Evolutionary conservation across 2,888 invertebrate genomes (phyloP), one percentile per base, ranked within the genome.

Genomic region (Pyrocoelia pectoralis): DNA sequence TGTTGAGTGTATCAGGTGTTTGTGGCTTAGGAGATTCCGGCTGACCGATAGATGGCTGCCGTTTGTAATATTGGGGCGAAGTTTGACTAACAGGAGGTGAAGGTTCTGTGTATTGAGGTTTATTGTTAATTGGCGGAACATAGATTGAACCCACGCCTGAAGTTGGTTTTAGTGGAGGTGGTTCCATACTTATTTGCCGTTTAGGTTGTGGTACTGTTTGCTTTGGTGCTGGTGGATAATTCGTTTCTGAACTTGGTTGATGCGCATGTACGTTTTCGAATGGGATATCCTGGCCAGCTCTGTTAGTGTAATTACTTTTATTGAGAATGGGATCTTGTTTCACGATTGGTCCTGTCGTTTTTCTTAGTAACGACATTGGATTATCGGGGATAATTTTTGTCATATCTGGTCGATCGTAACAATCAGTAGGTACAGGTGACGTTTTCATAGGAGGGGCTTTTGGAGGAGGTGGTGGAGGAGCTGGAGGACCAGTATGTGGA

Each of bases 301-400:
- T n/a, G n/a, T 38, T 15, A n/a, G 14, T 33, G 2, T 4, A 2
- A 2, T 13, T 15, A 14, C 29, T 74, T 77, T 57, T 77, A 72
- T 57, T 75, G 72, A 0, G 90, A 89, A 66, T 63, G n/a, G 62
- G 63, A 46, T 66, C 66, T 51, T 50, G 55, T 57, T 66, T 66
- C 1, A 63, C 50, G 9, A 66, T 60, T 6, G 66, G 66, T 61
- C 89, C 88, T 65, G 88, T 86, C 1, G 90, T 89, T 82, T 89
- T 89, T 69, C 88, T 84, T 66, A 90, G 78, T 81, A 87, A 83
- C 18, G 88, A 87, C 79, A 90, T 90, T 0, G 90, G 90, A 76
- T 90, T 90, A 66, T 88, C 84, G 5, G 90, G 90, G 51, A 90
- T 90, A 48, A 81, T 81, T 55, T 79, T 79, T 14, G 90, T 90